Base-by-base conservation (phyloP, 2,113 vertebrate genomes). In the Hipposideros armiger region DNA sequence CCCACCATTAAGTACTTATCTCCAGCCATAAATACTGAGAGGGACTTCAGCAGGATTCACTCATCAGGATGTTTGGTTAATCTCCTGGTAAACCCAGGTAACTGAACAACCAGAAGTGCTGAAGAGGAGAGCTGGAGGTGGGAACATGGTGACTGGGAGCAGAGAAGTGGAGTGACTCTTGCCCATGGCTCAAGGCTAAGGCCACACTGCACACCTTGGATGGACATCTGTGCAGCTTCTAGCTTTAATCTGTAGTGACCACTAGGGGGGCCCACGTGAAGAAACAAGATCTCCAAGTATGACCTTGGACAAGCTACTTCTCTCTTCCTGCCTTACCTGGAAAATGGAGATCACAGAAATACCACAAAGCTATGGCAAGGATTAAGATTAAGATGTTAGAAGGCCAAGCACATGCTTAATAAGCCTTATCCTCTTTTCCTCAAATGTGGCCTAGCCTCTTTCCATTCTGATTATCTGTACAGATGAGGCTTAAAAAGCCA, bases 401-500 rank as follows among this genome's bases (percentile, higher is more conserved):
- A 40, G 47, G 69, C 26, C 60, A 83, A 42, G 7, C 13, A 54
- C 6, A 4, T 42, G 70, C 15, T 91, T 19, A 50, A 1, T 72
- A 60, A 89, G 36, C n/a, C 58, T 40, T 1, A 52, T 62, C n/a
- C 42, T 36, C 15, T 62, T 47, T 47, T 64, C 66, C 62, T 92
- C 73, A 70, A 47, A 42, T 50, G 36, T n/a, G 52, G 26, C 62
- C 47, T 32, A 32, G 15, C 11, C 47, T 82, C 54, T 62, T 64
- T n/a, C 58, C 52, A 47, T 72, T 81, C 66, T 40, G 9, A 50
- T 92, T 30, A 86, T 78, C 22, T 94, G 15, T 36, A 82, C 66
- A 96, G 70, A 60, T 72, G 77, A 95, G 52, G 67, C 47, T 85
- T 96, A 82, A 84, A 80, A 95, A 72, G 24, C 15, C 15, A 66